Base-by-base conservation (phyloP, 2,888 invertebrate species). In the Leptarthrus brevirostris region DNA sequence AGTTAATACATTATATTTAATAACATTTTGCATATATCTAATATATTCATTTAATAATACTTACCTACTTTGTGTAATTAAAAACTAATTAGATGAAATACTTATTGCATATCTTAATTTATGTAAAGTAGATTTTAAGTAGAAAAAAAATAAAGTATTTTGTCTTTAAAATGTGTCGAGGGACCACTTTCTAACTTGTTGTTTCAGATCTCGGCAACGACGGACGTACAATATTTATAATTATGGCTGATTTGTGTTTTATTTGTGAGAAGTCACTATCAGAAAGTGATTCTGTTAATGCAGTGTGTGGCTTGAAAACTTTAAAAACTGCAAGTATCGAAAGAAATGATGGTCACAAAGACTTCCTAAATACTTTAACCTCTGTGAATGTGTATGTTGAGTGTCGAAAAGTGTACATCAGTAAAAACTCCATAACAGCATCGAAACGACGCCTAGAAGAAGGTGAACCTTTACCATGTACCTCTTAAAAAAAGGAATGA, bases 291-390 rank as follows among this genome's bases (percentile, higher is more conserved):
- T 56, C 56, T 56, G 56, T 56, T 22, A 56, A 56, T 56, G 24
- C 24, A 12, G 49, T 49, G 10, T n/a, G 24, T 56, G 56, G 56
- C 56, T 56, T 56, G 26, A 22, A 56, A n/a, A 14, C 30, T 72
- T 56, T 73, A 20, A 49, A n/a, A n/a, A n/a, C n/a, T n/a, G n/a
- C n/a, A n/a, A n/a, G n/a, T n/a, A n/a, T n/a, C n/a, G n/a, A n/a
- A 70, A 70, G 70, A 70, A 70, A 70, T 70, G 70, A 52, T n/a
- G 70, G 70, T 6, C 70, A 70, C 16, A 70, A 24, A 69, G 47
- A 69, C 49, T 70, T 6, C 16, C 52, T 70, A 70, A 70, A 52
- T 70, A 70, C 70, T 52, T 49, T 70, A 49, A 70, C 52, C 14
- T 49, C 52, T 70, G 70, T 70, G 24, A 70, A 70, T 52, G 70